A percentile compares a stretch with the other conserved stretches of the same genome.
phyloP scores from a whole-genome alignment of 2,888 invertebrate genomes.

The Drosophila nr. fundita region DNA sequence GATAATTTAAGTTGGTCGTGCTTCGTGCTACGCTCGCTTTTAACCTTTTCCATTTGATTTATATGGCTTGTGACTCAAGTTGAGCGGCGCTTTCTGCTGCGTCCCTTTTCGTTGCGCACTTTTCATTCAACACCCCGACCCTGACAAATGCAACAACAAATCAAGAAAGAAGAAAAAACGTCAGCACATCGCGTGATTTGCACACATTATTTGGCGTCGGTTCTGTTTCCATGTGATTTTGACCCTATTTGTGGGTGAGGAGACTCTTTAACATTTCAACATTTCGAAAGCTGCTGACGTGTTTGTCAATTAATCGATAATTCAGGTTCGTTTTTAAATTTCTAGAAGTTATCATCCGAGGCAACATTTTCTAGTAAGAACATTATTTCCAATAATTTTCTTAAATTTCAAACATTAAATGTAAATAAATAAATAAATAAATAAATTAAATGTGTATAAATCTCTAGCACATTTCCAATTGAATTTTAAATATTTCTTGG shows the following conservation, averaged over 20 bases:
- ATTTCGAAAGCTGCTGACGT: conserved; percentile 19
- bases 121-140: background rate
- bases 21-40: conserved; percentile 13
- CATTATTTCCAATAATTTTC: background rate
- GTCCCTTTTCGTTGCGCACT: conserved; percentile 37
- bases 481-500: background rate
- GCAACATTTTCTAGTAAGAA: background rate
- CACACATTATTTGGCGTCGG: conserved; percentile 52
- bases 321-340: background rate
- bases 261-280: conserved; percentile 32
- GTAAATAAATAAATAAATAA: no score
- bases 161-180: conserved; percentile 14
- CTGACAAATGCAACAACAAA: conserved; percentile 45
- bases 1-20: conserved; percentile 16
- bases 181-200: conserved; percentile 66
- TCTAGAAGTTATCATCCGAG: background rate
- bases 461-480: background rate
- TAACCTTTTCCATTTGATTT: conserved; percentile 65
- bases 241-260: conserved; percentile 57
- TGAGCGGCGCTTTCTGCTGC: conserved; percentile 11
- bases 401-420: no score
- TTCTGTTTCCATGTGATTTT: conserved; percentile 55
- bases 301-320: conserved; percentile 56
- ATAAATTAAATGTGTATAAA: no score
- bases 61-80: conserved; percentile 53